Base-by-base conservation (phyloP, 2,797 vertebrate species). In the Dromococcyx pavoninus region DNA sequence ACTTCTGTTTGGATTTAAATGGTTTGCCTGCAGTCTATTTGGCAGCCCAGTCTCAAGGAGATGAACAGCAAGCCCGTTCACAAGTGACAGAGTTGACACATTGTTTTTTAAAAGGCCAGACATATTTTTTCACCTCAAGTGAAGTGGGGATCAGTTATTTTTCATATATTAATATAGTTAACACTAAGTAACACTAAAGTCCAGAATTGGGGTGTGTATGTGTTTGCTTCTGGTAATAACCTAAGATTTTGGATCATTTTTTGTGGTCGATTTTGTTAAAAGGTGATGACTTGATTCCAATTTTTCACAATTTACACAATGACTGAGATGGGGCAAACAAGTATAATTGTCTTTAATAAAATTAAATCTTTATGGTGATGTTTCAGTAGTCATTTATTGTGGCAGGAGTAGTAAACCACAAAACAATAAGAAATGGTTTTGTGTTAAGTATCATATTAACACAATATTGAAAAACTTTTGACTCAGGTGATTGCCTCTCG, bases 191-290 rank as follows among this genome's bases (percentile, higher is more conserved):
- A 43, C 33, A 67, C 9, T 18, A 17, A 61, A 13, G 41, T 50
- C 30, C 0, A 1, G 9, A 4, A 17, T 2, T 25, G 4, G 9
- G 22, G 8, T 3, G 14, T 13, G 14, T 13, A 13, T 19, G 7
- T 35, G 7, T 6, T 48, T 58, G 10, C 3, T 54, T 41, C 43
- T 24, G 69, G 15, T 9, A 67, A 46, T 7, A 7, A 37, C 14
- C 46, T 62, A 3, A 23, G 4, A 23, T 23, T 48, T 18, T 30
- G 3, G 17, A 19, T 37, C 7, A 13, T 30, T 51, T 8, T 8
- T 2, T 27, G 41, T 5, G 19, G 10, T 16, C 71, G 15, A 46
- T 50, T 62, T 89, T 77, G 11, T 25, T 54, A 43, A 62, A 84
- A 71, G 5, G 2, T 60, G 21, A 41, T 74, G 24, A 16, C 39